These are phyloP conservation scores for Chelonoidis abingdonii DNA, from an alignment of 2,113 vertebrate genomes.

Conservation along the genomic window DNA sequence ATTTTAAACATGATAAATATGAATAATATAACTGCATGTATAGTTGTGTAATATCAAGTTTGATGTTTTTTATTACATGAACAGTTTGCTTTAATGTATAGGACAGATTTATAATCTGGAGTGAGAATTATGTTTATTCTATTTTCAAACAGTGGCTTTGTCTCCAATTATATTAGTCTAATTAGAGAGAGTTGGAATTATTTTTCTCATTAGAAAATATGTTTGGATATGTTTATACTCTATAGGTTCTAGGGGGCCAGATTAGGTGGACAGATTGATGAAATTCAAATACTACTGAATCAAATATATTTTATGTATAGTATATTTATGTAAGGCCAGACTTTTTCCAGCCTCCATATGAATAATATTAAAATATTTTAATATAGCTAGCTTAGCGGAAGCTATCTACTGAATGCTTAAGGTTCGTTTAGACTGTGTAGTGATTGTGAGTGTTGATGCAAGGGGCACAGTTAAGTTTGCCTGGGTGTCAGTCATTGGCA, in stretches of 20 bases:
- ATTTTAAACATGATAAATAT: not conserved
- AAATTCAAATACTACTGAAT: not conserved
- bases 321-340: not conserved
- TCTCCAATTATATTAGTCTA: not conserved
- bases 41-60: not conserved
- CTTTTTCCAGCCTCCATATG: not conserved
- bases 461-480: too few species aligned
- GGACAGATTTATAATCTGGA: not conserved
- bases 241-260: not conserved
- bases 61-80: not conserved
- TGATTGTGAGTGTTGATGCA: too few species aligned
- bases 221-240: fast-evolving
- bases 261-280: not conserved
- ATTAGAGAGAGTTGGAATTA: not conserved
- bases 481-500: too few species aligned
- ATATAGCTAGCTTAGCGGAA: too few species aligned
- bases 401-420: too few species aligned
- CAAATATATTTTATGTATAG: not conserved
- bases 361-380: too few species aligned
- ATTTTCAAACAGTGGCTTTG: not conserved
- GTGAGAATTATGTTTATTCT: not conserved
- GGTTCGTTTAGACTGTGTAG: too few species aligned
- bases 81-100: not conserved
- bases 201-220: not conserved
- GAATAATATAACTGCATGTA: not conserved